Base-by-base conservation (phyloP, 2,113 vertebrate species). In the Lepus timidus region DNA sequence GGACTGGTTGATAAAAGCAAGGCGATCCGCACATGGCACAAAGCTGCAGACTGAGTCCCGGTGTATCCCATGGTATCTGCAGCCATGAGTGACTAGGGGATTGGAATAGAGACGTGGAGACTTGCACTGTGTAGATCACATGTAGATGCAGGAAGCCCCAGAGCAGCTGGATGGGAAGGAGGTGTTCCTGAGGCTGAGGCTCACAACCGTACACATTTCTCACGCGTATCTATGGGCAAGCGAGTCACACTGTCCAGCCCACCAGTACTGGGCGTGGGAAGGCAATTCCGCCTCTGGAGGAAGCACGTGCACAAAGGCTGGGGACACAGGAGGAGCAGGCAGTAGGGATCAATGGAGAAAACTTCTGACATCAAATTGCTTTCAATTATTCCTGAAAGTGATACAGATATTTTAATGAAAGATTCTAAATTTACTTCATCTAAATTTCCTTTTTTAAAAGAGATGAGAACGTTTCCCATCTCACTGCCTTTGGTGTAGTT, bases 321-420 rank as follows among this genome's bases (percentile, higher is more conserved):
- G 65, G 27, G 51, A n/a, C 4, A 4, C 3, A 55, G 20, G 14
- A 31, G 4, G 3, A 25, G 44, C 31, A 13, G 3, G 89, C 31
- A 88, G 22, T 19, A 79, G 4, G 6, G 1, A 65, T 67, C 25
- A 52, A 29, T 27, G 33, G 33, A 80, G 5, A 4, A 84, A 84
- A 55, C 36, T 12, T 3, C 9, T 3, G 67, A 55, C n/a, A 27
- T 70, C 67, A 49, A 62, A 27, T 61, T 64, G 31, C 36, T 71
- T 86, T 92, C 3, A 83, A 36, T 84, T 79, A 44, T 71, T 10
- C 11, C 20, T 52, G 74, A 71, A 91, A 88, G 31, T 64, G n/a
- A 71, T 89, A 19, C 5, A 79, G 23, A 23, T 29, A 31, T 27
- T 52, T 31, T 74, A 23, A 6, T 75, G 55, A 65, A 75, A 88